phyloP scores from a whole-genome alignment of 2,113 vertebrate genomes.

The Notiomystis cincta region DNA sequence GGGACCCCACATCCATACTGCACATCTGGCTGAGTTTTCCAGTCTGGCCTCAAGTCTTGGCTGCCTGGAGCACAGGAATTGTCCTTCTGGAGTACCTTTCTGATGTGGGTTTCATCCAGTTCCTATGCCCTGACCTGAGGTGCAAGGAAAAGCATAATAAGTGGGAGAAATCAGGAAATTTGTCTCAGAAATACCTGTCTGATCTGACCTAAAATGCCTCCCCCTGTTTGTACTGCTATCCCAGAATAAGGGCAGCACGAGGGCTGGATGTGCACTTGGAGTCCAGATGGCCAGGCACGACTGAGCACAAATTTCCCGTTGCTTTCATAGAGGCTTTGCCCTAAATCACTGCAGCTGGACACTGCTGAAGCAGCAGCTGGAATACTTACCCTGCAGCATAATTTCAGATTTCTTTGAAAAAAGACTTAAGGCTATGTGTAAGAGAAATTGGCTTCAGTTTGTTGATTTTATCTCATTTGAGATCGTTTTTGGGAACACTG shows the following conservation, averaged over 20 bases:
- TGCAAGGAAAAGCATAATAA: not conserved
- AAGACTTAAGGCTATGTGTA: not conserved
- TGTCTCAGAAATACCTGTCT: not conserved
- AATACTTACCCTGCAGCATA: not conserved
- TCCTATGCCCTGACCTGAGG: not conserved
- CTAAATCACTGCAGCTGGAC: not conserved
- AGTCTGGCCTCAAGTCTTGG: not conserved
- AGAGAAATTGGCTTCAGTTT: not conserved
- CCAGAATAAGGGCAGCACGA: not conserved
- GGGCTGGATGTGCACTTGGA: not conserved
- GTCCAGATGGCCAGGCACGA: not conserved
- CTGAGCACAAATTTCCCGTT: not conserved
- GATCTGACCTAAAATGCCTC: not conserved
- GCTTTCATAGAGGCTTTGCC: not conserved
- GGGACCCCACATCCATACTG: not conserved
- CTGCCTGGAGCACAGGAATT: not conserved
- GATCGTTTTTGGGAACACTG: not conserved
- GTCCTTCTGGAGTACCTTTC: not conserved
- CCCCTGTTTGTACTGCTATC: not conserved
- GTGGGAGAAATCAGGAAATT: not conserved
- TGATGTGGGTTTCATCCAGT: rapidly evolving
- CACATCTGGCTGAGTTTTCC: not conserved
- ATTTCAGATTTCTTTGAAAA: not conserved
- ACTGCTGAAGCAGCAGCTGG: not conserved
- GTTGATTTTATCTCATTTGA: not conserved